Conservation (phyloP, 2,888 invertebrate genomes). For the Rhodophaea formosa region DNA sequence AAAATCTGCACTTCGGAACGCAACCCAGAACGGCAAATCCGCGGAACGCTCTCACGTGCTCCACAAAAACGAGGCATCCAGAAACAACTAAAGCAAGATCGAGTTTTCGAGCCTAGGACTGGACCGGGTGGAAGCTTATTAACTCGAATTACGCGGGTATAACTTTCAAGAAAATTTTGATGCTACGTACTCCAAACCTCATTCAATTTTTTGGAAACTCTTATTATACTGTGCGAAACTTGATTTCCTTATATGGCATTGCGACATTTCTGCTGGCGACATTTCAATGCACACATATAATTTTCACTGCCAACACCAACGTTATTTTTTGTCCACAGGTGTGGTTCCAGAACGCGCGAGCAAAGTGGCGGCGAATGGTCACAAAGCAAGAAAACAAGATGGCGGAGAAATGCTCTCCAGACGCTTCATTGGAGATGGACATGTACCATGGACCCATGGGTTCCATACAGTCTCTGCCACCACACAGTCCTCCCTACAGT, state of each 20-base stretch:
- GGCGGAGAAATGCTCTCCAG: constrained; percentile 86
- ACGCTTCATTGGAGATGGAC: constrained; percentile 83
- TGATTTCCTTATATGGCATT: constrained; percentile 44
- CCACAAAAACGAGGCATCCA: constrained; percentile 41
- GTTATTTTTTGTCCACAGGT: constrained; percentile 85
- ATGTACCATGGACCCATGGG: constrained; percentile 84
- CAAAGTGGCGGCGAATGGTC: constrained; percentile 95
- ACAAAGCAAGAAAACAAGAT: constrained; percentile 89
- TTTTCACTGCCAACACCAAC: constrained; percentile 46
- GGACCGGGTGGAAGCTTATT: constrained; percentile 40
- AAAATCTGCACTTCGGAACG: constrained; percentile 56
- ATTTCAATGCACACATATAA: constrained; percentile 39
- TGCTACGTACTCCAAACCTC: constrained; percentile 23
- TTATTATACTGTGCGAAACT: constrained; percentile 41
- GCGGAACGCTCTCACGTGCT: constrained; percentile 54
- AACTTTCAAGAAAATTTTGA: constrained; percentile 32
- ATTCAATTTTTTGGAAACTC: constrained; percentile 26
- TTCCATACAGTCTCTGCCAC: constrained; percentile 83
- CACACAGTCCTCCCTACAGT: constrained; percentile 87
- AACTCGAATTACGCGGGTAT: constrained; percentile 33
- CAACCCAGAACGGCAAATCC: constrained; percentile 48
- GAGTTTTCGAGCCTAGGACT: constrained; percentile 48
- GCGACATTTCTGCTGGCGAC: constrained; percentile 52
- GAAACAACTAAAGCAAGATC: constrained; percentile 42
- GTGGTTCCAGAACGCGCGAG: constrained; percentile 97